Conservation (phyloP, 2,888 invertebrate genomes). For the Megastigmus dorsalis region DNA sequence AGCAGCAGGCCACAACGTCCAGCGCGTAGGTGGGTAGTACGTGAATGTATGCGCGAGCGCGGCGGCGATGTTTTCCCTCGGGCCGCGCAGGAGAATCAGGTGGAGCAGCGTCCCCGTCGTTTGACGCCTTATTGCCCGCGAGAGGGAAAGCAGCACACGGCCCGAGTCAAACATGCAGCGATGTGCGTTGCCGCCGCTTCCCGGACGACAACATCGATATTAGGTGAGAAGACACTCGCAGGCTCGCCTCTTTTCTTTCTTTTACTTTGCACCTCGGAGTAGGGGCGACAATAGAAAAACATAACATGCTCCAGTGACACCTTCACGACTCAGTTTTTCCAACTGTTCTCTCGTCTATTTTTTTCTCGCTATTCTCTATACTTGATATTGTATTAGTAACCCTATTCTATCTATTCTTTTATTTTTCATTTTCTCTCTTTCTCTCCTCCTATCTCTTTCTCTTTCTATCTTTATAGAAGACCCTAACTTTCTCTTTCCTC, state of each 20-base stretch:
- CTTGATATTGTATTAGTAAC: not conserved
- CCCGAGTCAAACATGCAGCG: conserved; percentile 10
- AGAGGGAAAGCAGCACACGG: conserved; percentile 3
- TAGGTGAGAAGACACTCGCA: no score
- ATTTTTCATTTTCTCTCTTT: not conserved
- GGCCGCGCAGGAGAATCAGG: conserved; percentile 9
- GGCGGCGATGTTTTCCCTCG: conserved; percentile 21
- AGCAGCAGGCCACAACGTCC: no score
- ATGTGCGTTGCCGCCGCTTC: not conserved
- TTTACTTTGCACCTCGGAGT: not conserved
- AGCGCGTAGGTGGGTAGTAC: not conserved
- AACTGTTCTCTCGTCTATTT: not conserved
- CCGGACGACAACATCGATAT: conserved; percentile 3
- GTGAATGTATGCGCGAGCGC: not conserved
- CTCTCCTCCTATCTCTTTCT: not conserved
- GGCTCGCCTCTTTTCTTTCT: not conserved
- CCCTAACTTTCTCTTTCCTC: conserved; percentile 38
- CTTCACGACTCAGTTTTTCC: conserved; percentile 12
- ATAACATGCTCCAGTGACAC: not conserved
- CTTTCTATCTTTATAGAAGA: not conserved
- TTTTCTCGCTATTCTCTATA: not conserved
- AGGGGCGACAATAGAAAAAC: not conserved
- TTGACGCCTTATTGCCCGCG: not conserved
- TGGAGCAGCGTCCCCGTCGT: conserved; percentile 15
- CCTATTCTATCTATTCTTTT: not conserved